phyloP scores from a whole-genome alignment of 2,797 vertebrate species.

The Esox masquinongy region DNA sequence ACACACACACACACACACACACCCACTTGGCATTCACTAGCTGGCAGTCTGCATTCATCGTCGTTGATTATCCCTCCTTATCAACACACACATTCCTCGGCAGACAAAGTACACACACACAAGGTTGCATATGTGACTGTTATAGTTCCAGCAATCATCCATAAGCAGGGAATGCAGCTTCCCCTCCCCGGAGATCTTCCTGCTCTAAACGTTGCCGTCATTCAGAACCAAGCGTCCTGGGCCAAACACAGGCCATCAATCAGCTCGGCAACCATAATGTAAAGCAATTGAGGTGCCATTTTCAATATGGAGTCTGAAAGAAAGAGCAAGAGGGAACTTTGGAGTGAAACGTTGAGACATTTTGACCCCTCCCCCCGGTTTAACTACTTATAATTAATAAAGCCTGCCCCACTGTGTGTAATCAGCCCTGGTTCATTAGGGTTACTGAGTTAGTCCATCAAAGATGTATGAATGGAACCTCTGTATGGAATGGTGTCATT shows the following conservation, averaged over 20 bases:
- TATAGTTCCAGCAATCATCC: slow-evolving; percentile 45
- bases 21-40: slow-evolving; percentile 36
- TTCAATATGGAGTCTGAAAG: slow-evolving; percentile 32
- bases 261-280: slow-evolving; percentile 6
- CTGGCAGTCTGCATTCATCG: slow-evolving; percentile 37
- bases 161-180: slow-evolving; percentile 35
- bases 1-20: slow-evolving; percentile 7
- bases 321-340: slow-evolving; percentile 34
- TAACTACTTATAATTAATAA: slow-evolving; percentile 63
- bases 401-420: slow-evolving; percentile 42
- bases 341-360: slow-evolving; percentile 28
- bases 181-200: slow-evolving; percentile 16
- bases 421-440: slow-evolving; percentile 44
- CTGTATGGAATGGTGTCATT: slow-evolving; percentile 64
- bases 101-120: slow-evolving; percentile 27
- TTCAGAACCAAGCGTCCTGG: slow-evolving; percentile 37
- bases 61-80: slow-evolving; percentile 53
- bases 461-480: slow-evolving; percentile 48
- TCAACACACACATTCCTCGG: slow-evolving; percentile 55
- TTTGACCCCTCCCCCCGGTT: slow-evolving; percentile 55
- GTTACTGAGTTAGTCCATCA: slow-evolving; percentile 55
- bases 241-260: slow-evolving; percentile 47
- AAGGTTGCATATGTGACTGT: slow-evolving; percentile 32
- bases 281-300: slow-evolving; percentile 17
- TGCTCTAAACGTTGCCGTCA: slow-evolving; percentile 21